Evolutionary conservation across 2,888 invertebrate species (phyloP).

Genomic region (Anagyrus pseudococci): DNA sequence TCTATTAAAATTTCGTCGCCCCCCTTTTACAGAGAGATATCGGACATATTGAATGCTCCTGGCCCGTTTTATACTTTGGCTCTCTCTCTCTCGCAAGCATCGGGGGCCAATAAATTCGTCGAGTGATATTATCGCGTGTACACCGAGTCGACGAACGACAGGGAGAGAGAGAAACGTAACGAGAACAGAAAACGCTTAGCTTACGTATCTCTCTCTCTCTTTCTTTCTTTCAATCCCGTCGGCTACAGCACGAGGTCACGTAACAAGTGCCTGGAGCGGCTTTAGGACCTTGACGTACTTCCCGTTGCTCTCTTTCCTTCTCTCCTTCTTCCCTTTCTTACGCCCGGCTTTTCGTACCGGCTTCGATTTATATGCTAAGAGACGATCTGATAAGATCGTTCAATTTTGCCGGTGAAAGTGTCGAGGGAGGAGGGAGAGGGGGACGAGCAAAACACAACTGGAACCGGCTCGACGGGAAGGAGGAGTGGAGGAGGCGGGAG

Average conservation of each 20-base stretch:
- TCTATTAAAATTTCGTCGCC: no score
- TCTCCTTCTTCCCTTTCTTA: neutral
- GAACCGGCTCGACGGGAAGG: no score
- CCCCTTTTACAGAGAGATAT: no score
- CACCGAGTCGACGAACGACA: neutral
- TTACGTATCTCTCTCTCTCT: neutral
- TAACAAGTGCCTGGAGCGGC: slow-evolving; percentile 25
- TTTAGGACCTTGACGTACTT: slow-evolving; percentile 26
- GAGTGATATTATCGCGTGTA: slow-evolving; percentile 23
- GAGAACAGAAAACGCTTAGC: slow-evolving; percentile 21
- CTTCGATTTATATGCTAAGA: slow-evolving; percentile 50
- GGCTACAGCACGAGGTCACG: slow-evolving; percentile 5
- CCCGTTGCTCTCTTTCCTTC: neutral
- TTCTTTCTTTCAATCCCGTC: neutral
- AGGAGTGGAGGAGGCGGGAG: no score
- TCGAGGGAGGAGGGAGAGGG: neutral
- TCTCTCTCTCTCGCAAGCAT: no score
- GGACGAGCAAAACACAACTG: no score
- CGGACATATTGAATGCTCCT: no score
- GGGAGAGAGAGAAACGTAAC: neutral
- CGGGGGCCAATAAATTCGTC: neutral
- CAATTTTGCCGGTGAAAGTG: slow-evolving; percentile 39
- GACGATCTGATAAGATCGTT: slow-evolving; percentile 42
- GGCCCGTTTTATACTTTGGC: no score
- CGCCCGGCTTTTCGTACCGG: slow-evolving; percentile 1